Conservation (phyloP, 2,113 vertebrate species). For the mouse (Mus musculus) region DNA sequence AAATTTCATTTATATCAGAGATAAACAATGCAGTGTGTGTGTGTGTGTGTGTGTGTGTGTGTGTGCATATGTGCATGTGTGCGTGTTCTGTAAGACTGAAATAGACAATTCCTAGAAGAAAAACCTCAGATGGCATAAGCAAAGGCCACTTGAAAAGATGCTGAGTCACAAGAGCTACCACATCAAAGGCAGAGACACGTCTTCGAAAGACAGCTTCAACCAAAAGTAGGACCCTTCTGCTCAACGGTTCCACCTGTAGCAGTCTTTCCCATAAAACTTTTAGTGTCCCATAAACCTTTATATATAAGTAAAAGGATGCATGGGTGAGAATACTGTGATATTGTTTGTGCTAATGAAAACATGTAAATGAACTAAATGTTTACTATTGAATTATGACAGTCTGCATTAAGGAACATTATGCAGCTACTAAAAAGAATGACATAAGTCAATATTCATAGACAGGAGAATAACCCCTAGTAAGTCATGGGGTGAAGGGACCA, state of each 20-base stretch:
- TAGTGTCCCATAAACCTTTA: neutral
- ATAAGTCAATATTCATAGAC: neutral
- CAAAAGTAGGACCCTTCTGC: neutral
- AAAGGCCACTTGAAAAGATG: conserved; percentile 47
- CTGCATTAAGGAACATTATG: neutral
- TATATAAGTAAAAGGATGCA: neutral
- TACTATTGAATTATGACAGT: conserved; percentile 22
- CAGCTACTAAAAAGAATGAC: conserved; percentile 25
- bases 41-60: neutral
- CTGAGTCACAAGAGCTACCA: neutral
- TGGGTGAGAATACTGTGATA: neutral
- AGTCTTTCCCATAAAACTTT: neutral
- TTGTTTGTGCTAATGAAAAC: conserved; percentile 35
- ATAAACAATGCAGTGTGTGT: neutral
- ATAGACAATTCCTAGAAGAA: conserved; percentile 24
- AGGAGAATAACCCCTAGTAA: neutral
- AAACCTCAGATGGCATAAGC: neutral
- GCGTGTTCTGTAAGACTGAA: neutral
- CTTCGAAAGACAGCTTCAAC: conserved; percentile 6
- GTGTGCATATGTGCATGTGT: neutral
- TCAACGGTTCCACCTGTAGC: neutral
- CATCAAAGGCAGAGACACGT: neutral
- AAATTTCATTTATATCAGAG: neutral
- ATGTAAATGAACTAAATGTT: conserved; percentile 1
- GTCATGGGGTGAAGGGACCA: neutral